phyloP scores from a whole-genome alignment of 1,140 invertebrate genomes.

The Spodoptera frugiperda region DNA sequence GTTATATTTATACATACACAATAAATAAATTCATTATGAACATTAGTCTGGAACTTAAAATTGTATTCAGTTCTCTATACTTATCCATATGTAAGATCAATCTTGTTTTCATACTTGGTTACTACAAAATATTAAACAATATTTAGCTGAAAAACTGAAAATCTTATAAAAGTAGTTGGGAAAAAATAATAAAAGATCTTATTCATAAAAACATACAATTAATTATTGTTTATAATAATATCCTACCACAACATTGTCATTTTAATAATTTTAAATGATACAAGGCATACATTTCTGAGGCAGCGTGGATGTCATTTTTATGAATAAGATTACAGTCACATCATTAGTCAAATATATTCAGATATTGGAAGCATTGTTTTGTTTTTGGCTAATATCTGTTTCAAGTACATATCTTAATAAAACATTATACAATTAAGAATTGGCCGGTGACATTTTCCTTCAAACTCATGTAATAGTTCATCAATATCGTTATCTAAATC shows the following conservation, averaged over 20 bases:
- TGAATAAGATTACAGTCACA: conserved; percentile 15
- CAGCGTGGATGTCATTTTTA: neutral
- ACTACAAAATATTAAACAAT: too few species aligned
- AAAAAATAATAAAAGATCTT: too few species aligned
- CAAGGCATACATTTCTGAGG: too few species aligned
- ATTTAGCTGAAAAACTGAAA: too few species aligned
- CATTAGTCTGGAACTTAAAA: conserved; percentile 33
- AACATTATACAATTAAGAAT: conserved; percentile 98
- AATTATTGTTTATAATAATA: too few species aligned
- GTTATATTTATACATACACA: conserved; percentile 2
- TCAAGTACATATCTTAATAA: conserved; percentile 89
- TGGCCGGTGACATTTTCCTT: conserved; percentile 94
- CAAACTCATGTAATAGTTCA: conserved; percentile 98
- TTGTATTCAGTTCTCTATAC: conserved; percentile 25
- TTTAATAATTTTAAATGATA: too few species aligned
- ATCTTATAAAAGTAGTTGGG: too few species aligned
- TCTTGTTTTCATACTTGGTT: too few species aligned
- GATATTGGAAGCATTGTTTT: conserved; percentile 32
- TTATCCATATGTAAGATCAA: neutral
- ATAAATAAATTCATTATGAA: conserved; percentile 30
- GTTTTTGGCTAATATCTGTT: conserved; percentile 29
- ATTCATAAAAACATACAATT: too few species aligned
- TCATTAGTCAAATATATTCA: conserved; percentile 2
- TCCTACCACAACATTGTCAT: too few species aligned
- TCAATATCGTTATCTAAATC: conserved; percentile 99